Evolutionary conservation across 2,888 invertebrate species (phyloP), one percentile per base, ranked within the genome.

Genomic region (Macrosoma leucophasiata): DNA sequence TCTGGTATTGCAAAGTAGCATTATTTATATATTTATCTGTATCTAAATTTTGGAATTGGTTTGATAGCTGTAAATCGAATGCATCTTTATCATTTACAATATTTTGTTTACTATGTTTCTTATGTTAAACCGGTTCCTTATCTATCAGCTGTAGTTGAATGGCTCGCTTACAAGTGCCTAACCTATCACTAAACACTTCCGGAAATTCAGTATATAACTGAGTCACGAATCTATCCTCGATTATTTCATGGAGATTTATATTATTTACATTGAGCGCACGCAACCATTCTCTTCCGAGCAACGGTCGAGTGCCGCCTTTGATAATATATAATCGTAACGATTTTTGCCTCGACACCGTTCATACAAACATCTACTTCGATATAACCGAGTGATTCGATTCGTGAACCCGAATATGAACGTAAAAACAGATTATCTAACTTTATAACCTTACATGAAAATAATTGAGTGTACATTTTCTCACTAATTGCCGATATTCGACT

Each of bases 401-500:
- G 38, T 25, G 46, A 29, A 10, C 43, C 46, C 1, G 34, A 28
- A 20, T 46, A 46, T 6, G 17, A 23, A 18, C 32, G 34, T 17
- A 41, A 36, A 8, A 29, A 29, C 29, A 45, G 19, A 34, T 42
- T 42, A 33, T 46, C 37, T 5, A 10, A 14, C 12, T 8, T 12
- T 2, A 42, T 26, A 4, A 12, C 9, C 24, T 33, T 29, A 31
- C 33, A 4, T 3, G 15, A 3, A 33, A 44, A 39, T 6, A 26
- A 10, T 2, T 14, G 7, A 11, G n/a, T 12, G 9, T 43, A 37
- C 11, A 32, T 12, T 2, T 22, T 19, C 5, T 44, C 29, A 14
- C 22, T 36, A 7, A 44, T 37, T 1, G 44, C 41, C 13, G 44
- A 34, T 6, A 44, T 41, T 1, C 33, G 26, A 13, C 41, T 43